Percentiles rank a stretch among this genome's conserved stretches.
Conservation (phyloP, 2,113 vertebrate genomes). For the Capreolus pygargus region DNA sequence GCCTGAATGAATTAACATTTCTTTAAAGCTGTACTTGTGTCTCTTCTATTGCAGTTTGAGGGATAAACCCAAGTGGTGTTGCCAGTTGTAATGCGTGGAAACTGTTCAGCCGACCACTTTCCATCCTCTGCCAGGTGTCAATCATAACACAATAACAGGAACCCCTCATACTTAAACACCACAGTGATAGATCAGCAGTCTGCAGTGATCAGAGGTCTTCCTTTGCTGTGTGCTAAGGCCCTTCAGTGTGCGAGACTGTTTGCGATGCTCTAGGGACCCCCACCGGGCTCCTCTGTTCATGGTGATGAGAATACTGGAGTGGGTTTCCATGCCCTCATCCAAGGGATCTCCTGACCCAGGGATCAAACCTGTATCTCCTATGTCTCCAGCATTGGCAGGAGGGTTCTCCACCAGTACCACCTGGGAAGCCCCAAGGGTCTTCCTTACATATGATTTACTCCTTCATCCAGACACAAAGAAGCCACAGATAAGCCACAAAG, state of each 20-base stretch:
- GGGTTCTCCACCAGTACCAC: background rate
- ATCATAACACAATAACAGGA: background rate
- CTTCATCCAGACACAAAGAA: slow-evolving; percentile 10
- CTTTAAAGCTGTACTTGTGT: slow-evolving; percentile 53
- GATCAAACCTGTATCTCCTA: background rate
- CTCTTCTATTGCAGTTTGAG: background rate
- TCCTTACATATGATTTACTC: slow-evolving; percentile 36
- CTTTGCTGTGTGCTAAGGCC: background rate
- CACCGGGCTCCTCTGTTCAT: background rate
- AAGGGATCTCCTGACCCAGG: background rate
- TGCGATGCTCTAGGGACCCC: background rate
- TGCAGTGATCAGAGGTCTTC: background rate
- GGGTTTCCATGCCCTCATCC: background rate
- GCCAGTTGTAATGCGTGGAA: background rate
- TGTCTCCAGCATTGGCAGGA: background rate
- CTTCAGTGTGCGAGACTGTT: background rate
- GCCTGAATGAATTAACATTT: background rate
- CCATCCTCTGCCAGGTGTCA: background rate
- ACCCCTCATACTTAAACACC: background rate
- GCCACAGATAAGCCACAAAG: background rate
- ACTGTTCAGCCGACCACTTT: background rate
- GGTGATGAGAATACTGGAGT: background rate
- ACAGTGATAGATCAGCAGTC: background rate
- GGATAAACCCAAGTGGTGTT: background rate
- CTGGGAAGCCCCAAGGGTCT: background rate